Conservation (phyloP, 1,140 invertebrate species). For the Drosophila guanche region DNA sequence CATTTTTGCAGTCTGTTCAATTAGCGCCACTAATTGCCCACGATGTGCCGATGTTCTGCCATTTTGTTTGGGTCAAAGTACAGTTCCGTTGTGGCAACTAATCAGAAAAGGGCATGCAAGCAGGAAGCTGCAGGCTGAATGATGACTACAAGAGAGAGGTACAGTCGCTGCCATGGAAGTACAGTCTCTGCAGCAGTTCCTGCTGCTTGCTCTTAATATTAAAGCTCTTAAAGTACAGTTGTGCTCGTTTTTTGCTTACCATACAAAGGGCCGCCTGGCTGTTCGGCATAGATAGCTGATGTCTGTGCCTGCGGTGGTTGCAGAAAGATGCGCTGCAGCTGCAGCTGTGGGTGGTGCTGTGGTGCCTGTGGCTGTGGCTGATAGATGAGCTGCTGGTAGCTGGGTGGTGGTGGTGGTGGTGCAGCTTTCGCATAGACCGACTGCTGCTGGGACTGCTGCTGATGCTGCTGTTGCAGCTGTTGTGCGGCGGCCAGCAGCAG, state of each 20-base stretch:
- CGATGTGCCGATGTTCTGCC: neutral
- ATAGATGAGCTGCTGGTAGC: slow-evolving; percentile 56
- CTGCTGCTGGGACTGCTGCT: slow-evolving; percentile 43
- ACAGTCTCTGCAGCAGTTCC: too few relatives aligned
- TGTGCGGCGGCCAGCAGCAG: slow-evolving; percentile 63
- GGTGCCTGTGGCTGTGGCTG: slow-evolving; percentile 33
- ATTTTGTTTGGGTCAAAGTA: neutral
- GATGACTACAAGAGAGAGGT: too few relatives aligned
- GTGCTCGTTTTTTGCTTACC: slow-evolving; percentile 12
- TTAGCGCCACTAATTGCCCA: slow-evolving; percentile 27
- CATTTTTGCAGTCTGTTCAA: slow-evolving; percentile 5
- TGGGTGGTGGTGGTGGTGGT: slow-evolving; percentile 14
- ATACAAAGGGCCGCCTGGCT: slow-evolving; percentile 27
- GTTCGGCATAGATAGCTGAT: slow-evolving; percentile 55
- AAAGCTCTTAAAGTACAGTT: too few relatives aligned
- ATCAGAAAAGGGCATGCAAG: too few relatives aligned
- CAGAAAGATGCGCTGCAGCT: slow-evolving; percentile 67
- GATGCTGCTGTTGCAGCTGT: slow-evolving; percentile 64
- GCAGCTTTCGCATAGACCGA: slow-evolving; percentile 39
- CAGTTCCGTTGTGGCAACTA: neutral
- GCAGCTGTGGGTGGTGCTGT: slow-evolving; percentile 34
- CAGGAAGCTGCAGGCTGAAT: too few relatives aligned
- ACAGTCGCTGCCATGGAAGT: too few relatives aligned
- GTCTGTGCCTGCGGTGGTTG: slow-evolving; percentile 28
- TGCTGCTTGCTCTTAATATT: too few relatives aligned